Evolutionary conservation across 2,888 invertebrate species (phyloP), one percentile per base, ranked within the genome.

Genomic region (Trachelus stipa): DNA sequence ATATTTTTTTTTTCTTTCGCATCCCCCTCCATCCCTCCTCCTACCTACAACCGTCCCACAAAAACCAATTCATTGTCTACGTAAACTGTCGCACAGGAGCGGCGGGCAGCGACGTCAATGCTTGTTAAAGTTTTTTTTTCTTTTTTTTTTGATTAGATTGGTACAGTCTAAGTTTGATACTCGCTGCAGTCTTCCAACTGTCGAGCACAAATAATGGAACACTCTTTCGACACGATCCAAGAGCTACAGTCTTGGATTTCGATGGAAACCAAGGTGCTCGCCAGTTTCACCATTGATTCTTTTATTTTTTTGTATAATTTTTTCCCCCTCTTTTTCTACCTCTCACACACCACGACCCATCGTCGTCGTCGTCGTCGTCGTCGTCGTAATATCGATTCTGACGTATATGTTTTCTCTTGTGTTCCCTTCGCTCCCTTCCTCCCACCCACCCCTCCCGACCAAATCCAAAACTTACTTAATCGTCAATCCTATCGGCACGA

Each of bases 131-230:
- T 83, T 81, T 85, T 83, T 85, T 78, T 85, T 84, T 81, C 79
- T 80, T 79, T 74, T 79, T 83, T 81, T 90, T 91, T 91, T 91
- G 91, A 91, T 91, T 91, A 91, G 91, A 91, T 91, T 90, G 89
- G 87, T 91, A 91, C 91, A 91, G 91, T 91, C 91, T 91, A 91
- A 88, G 88, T 91, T 91, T 91, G 91, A 91, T 91, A 89, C 89
- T 89, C 89, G 88, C 90, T 88, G 89, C 89, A 90, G 90, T 91
- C 89, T 90, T 90, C 83, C 87, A 84, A 90, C 90, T 89, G 89
- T 88, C 85, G 87, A 88, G 90, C 89, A 88, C 86, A 86, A 82
- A 56, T 56, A 89, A 87, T 89, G 88, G 90, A 90, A 89, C 90
- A 89, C 88, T 89, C 88, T 85, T 87, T 85, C 40, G 84, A 85